Evolutionary conservation across 2,797 vertebrate species (phyloP).

Genomic region (Micromesistius poutassou): DNA sequence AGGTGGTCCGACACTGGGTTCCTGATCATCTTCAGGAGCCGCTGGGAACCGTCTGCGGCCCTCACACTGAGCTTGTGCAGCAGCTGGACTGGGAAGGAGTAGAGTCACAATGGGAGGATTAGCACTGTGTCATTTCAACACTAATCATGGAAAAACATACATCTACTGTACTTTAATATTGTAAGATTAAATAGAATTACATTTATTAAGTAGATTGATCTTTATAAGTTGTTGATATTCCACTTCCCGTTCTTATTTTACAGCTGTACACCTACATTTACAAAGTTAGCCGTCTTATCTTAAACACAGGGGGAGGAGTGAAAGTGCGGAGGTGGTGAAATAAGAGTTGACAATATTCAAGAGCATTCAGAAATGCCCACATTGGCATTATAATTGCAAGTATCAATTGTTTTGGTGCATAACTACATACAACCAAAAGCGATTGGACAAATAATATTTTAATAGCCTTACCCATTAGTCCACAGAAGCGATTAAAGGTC

Average conservation of each 20-base stretch:
- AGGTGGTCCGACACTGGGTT: conserved; percentile 94
- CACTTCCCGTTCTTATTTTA: not conserved
- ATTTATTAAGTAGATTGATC: not conserved
- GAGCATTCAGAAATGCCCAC: not conserved
- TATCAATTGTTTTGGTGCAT: not conserved
- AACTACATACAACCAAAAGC: not conserved
- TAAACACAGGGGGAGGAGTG: not conserved
- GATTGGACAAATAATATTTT: too few relatives aligned
- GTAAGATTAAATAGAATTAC: too few relatives aligned
- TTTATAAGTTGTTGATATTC: not conserved
- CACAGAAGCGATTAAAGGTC: conserved; percentile 93
- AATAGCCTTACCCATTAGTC: conserved; percentile 87
- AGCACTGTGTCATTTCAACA: not conserved
- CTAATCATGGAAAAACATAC: too few relatives aligned
- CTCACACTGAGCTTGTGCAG: conserved; percentile 95
- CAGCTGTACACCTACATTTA: not conserved
- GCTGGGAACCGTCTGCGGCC: conserved; percentile 91
- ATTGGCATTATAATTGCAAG: too few relatives aligned
- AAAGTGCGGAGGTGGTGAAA: not conserved
- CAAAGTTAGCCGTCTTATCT: not conserved
- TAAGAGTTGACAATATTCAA: not conserved
- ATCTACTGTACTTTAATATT: not conserved
- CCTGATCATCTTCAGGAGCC: conserved; percentile 89
- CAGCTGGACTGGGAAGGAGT: conserved; percentile 82
- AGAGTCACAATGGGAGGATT: not conserved